Evolutionary conservation across 1,140 invertebrate genomes (phyloP), one percentile per base, ranked within the genome.

Genomic region (Oreohelix idahoensis): DNA sequence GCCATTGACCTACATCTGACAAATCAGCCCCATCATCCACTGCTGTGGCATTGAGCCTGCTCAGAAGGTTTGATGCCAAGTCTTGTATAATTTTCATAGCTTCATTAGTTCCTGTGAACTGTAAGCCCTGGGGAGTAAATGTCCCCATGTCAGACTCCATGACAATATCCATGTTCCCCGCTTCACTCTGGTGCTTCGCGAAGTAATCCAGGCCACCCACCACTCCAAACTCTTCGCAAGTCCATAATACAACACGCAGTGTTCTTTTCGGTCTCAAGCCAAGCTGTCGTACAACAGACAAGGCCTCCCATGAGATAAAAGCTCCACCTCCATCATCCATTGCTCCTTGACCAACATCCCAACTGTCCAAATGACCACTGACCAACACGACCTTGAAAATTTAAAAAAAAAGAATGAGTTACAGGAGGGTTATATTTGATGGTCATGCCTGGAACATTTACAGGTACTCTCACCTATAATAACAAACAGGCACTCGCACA

Each of bases 361-460:
- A 97, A 88, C 95, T 96, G 89, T 97, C 96, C n/a, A 97, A 94
- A 89, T 97, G 96, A 39, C 96, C 97, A 15, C 96, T 96, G 23
- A 97, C 94, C 15, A 97, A 93, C 0, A 97, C 96, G 20, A 95
- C 89, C 77, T 79, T 35, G 49, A 79, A 79, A 53, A n/a, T n/a
- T 39, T 20, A 39, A 42, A 32, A 32, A 5, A 66, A n/a, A n/a
- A n/a, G n/a, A n/a, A n/a, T n/a, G n/a, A n/a, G n/a, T n/a, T n/a
- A n/a, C n/a, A n/a, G n/a, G n/a, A n/a, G n/a, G n/a, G n/a, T n/a
- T n/a, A n/a, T n/a, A n/a, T n/a, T n/a, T n/a, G n/a, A n/a, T n/a
- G n/a, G n/a, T n/a, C n/a, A n/a, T n/a, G n/a, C n/a, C n/a, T n/a
- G n/a, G n/a, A n/a, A n/a, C n/a, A n/a, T n/a, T n/a, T n/a, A n/a